These are phyloP conservation scores for Neoitamus cyanurus DNA, from an alignment of 2,888 invertebrate species.

Conservation along the genomic window DNA sequence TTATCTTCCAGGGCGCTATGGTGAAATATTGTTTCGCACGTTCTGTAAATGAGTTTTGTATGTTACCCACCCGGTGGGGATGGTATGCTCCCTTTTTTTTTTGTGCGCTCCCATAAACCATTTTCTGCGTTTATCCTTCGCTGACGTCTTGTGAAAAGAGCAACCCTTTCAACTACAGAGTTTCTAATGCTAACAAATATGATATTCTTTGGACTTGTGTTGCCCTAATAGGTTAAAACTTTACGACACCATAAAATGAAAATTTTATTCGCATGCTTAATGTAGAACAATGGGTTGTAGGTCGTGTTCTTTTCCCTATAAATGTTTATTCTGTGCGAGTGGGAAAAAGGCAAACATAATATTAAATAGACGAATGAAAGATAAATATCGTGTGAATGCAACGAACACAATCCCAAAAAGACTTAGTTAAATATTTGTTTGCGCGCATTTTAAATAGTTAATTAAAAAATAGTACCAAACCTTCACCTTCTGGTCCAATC, in stretches of 20 bases:
- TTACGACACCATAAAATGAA: background rate
- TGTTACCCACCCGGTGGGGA: background rate
- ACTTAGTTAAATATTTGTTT: background rate
- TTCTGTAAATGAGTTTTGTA: constrained; percentile 15
- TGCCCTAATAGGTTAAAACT: background rate
- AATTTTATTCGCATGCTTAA: background rate
- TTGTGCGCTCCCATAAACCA: background rate
- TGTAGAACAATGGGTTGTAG: background rate
- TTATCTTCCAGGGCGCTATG: constrained; percentile 9
- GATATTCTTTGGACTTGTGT: background rate
- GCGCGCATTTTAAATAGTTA: background rate
- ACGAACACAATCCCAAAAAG: too few relatives aligned
- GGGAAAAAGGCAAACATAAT: background rate
- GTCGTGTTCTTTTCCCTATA: background rate
- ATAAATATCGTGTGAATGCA: too few relatives aligned
- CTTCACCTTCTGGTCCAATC: background rate
- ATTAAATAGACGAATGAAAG: background rate
- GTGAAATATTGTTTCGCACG: background rate
- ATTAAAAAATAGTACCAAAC: background rate
- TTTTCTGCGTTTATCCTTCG: background rate
- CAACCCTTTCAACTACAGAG: background rate
- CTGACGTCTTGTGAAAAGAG: background rate
- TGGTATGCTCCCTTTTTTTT: background rate
- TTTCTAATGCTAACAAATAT: background rate
- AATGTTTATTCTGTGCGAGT: background rate